phyloP scores from a whole-genome alignment of 2,797 vertebrate species.

The Apodemus agrarius region DNA sequence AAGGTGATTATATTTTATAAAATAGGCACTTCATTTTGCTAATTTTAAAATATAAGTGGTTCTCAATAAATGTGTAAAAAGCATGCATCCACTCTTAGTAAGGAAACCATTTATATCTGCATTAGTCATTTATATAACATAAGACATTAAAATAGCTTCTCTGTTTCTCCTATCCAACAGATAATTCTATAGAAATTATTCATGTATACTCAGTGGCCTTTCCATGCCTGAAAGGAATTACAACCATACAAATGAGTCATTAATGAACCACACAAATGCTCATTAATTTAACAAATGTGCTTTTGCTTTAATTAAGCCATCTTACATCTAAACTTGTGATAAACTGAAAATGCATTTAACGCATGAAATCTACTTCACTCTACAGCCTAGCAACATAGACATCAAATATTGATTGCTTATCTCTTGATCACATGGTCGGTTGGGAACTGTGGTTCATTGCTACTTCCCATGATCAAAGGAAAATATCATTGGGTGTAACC shows the following conservation, averaged over 20 bases:
- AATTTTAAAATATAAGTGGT: constrained; percentile 26
- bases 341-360: not conserved
- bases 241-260: too few species aligned
- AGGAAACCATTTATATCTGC: not conserved
- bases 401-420: too few species aligned
- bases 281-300: not conserved
- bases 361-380: not conserved
- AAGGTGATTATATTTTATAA: not conserved
- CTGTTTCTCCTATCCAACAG: not conserved
- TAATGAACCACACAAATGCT: not conserved
- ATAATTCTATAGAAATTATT: not conserved
- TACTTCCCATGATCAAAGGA: not conserved
- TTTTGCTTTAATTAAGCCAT: not conserved
- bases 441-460: not conserved
- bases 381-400: not conserved
- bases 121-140: constrained; percentile 28
- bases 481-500: not conserved
- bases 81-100: not conserved
- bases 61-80: constrained; percentile 14
- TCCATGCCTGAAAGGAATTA: not conserved
- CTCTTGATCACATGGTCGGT: not conserved
- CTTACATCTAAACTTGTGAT: not conserved
- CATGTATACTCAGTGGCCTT: not conserved
- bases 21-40: not conserved
- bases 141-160: not conserved